phyloP scores from a whole-genome alignment of 2,113 vertebrate species.

The Cricetomys ansorgei region DNA sequence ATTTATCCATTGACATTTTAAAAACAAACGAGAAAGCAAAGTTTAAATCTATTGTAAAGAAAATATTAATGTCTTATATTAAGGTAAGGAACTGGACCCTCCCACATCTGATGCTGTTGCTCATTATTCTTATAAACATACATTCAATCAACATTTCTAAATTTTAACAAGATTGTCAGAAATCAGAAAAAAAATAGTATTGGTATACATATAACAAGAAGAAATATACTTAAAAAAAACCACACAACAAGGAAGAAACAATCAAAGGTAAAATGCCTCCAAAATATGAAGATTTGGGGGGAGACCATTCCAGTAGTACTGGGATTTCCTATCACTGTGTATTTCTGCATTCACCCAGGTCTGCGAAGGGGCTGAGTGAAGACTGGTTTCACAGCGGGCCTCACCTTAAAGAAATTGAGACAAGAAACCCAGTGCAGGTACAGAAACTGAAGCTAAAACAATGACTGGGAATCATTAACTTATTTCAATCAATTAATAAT shows the following conservation, averaged over 20 bases:
- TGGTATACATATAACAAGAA: not conserved
- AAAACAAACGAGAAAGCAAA: not conserved
- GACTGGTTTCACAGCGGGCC: not conserved
- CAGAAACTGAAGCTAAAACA: not conserved
- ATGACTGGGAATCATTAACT: not conserved
- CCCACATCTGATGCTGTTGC: not conserved
- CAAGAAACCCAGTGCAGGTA: not conserved
- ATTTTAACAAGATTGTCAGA: conserved; percentile 3
- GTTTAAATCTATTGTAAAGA: not conserved
- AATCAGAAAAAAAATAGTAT: not conserved
- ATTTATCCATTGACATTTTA: not conserved
- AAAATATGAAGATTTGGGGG: not conserved
- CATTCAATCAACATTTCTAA: conserved; percentile 14
- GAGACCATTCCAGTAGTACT: not conserved
- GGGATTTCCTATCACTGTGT: not conserved
- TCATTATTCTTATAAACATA: not conserved
- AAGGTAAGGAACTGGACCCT: not conserved
- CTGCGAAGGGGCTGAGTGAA: not conserved
- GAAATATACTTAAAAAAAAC: not conserved
- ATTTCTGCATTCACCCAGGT: not conserved
- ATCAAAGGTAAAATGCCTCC: not conserved
- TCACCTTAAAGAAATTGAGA: not conserved
- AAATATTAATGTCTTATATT: not conserved
- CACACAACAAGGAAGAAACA: not conserved
- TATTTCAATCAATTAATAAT: conserved; percentile 19